These are phyloP conservation scores for Zele albiditarsus DNA, from an alignment of 2,888 invertebrate species.

Conservation along the genomic window DNA sequence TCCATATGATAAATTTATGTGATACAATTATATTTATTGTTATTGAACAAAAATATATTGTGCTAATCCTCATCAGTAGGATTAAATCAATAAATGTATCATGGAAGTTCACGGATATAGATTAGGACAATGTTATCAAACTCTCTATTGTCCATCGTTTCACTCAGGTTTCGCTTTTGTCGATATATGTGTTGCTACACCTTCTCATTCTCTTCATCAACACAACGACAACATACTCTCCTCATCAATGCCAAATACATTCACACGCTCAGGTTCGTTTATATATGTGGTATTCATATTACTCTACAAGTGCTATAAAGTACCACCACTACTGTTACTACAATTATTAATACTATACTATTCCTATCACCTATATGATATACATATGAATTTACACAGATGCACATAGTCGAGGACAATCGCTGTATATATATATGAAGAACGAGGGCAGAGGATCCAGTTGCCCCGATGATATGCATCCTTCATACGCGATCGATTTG, in stretches of 20 bases:
- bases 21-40: not conserved
- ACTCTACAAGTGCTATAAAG: no score
- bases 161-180: conserved; percentile 40
- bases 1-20: no score
- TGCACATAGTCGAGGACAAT: conserved; percentile 37
- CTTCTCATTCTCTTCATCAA: conserved; percentile 33
- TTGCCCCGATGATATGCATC: conserved; percentile 45
- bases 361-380: no score
- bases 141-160: conserved; percentile 48
- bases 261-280: conserved; percentile 11
- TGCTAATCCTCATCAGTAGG: no score
- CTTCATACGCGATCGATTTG: conserved; percentile 41
- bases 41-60: not conserved
- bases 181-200: conserved; percentile 31
- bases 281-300: conserved; percentile 30
- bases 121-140: not conserved
- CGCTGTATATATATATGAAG: not conserved
- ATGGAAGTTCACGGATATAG: not conserved
- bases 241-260: conserved; percentile 36
- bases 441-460: conserved; percentile 36
- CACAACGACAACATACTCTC: conserved; percentile 42
- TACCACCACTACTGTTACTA: not conserved
- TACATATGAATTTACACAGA: not conserved
- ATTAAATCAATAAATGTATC: conserved; percentile 7
- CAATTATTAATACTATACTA: no score